Percentiles rank a stretch among this genome's conserved stretches.
Conservation (phyloP, 2,113 vertebrate genomes). For the Oenanthe oenanthe region DNA sequence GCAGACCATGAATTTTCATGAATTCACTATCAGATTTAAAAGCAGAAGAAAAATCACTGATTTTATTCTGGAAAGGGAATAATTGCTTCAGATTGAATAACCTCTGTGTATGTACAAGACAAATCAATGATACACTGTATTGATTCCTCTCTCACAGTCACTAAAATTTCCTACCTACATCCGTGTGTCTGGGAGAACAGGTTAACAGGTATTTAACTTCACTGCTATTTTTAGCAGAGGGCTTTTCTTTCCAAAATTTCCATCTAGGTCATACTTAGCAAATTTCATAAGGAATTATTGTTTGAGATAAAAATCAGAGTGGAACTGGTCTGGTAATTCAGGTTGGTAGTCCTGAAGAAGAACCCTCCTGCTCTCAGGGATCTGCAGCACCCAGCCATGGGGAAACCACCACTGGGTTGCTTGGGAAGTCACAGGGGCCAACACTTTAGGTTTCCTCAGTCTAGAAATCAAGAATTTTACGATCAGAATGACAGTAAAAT, state of each 20-base stretch:
- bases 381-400: not conserved
- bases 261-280: not conserved
- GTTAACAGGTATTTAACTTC: not conserved
- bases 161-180: not conserved
- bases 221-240: not conserved
- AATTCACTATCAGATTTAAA: not conserved
- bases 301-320: not conserved
- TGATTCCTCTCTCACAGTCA: not conserved
- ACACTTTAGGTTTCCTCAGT: not conserved
- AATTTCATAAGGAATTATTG: not conserved
- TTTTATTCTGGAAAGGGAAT: not conserved
- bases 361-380: rapidly evolving
- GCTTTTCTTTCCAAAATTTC: not conserved
- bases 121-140: not conserved
- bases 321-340: not conserved
- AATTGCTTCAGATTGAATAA: not conserved
- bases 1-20: not conserved
- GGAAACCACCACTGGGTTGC: not conserved
- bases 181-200: rapidly evolving
- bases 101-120: not conserved
- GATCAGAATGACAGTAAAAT: not conserved
- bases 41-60: not conserved
- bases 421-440: not conserved
- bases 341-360: not conserved
- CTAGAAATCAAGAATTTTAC: not conserved